Evolutionary conservation across 2,797 vertebrate genomes (phyloP).

Genomic region (Phalloptychus januarius): DNA sequence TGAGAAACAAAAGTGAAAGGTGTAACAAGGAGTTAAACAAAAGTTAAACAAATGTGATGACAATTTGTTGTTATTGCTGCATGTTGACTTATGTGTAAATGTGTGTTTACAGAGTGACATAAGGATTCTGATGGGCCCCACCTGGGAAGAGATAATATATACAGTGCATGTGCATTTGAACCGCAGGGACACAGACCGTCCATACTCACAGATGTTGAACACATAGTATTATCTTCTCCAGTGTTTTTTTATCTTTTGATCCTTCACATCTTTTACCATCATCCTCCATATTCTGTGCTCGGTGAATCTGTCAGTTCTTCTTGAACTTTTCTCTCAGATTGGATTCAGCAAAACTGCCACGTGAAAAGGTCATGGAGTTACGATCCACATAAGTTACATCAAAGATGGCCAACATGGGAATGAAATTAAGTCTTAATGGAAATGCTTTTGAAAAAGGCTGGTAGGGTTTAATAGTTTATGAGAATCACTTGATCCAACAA

Average conservation of each 20-base stretch:
- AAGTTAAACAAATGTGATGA: conserved; percentile 39
- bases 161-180: conserved; percentile 48
- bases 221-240: neutral
- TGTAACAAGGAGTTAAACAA: conserved; percentile 1
- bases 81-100: conserved; percentile 19
- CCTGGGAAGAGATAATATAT: conserved; percentile 62
- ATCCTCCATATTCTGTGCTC: conserved; percentile 18
- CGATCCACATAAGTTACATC: conserved; percentile 37
- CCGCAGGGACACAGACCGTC: conserved; percentile 65
- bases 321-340: conserved; percentile 43
- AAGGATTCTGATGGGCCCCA: conserved; percentile 58
- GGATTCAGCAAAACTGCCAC: conserved; percentile 43
- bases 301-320: conserved; percentile 36
- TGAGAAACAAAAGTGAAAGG: neutral
- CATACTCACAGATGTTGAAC: conserved; percentile 23
- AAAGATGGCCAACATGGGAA: conserved; percentile 48
- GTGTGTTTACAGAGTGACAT: conserved; percentile 48
- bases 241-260: conserved; percentile 40
- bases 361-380: conserved; percentile 62
- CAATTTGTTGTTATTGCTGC: neutral
- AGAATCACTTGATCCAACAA: conserved; percentile 59
- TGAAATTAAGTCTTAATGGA: conserved; percentile 55
- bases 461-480: conserved; percentile 61
- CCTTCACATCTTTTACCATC: conserved; percentile 40
- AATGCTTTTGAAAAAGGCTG: conserved; percentile 52